Conservation (phyloP, 2,888 invertebrate species). For the Lasiommata megera region DNA sequence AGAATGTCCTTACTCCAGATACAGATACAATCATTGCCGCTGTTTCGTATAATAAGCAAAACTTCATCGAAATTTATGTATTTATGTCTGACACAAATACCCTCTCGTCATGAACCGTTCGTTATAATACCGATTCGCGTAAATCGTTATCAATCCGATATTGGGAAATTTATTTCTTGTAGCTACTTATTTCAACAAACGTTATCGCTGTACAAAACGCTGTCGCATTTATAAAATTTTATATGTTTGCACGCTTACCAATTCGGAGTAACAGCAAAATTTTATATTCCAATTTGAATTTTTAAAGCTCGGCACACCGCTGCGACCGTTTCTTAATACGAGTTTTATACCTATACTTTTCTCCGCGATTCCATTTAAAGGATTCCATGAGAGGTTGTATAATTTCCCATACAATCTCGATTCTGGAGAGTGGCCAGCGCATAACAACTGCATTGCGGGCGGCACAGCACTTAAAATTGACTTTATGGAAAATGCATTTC, state of each 20-base stretch:
- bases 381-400: constrained; percentile 56
- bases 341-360: constrained; percentile 30
- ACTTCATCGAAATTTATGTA: too few species aligned
- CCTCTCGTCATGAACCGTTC: too few species aligned
- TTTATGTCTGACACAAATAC: too few species aligned
- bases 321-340: constrained; percentile 27
- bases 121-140: too few species aligned
- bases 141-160: too few species aligned
- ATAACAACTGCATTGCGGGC: constrained; percentile 61
- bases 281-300: constrained; percentile 40
- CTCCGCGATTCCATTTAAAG: constrained; percentile 35
- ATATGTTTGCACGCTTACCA: constrained; percentile 34
- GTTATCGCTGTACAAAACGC: neutral
- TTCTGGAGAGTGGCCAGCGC: constrained; percentile 68
- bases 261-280: constrained; percentile 33
- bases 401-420: constrained; percentile 68
- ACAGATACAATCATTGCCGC: too few species aligned
- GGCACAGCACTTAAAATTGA: constrained; percentile 34
- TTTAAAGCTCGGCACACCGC: constrained; percentile 30
- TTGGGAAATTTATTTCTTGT: too few species aligned
- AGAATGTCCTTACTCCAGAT: too few species aligned
- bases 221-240: constrained; percentile 31
- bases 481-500: constrained; percentile 27
- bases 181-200: neutral
- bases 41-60: too few species aligned